phyloP scores from a whole-genome alignment of 2,113 vertebrate genomes.

The Oncorhynchus gorbuscha region DNA sequence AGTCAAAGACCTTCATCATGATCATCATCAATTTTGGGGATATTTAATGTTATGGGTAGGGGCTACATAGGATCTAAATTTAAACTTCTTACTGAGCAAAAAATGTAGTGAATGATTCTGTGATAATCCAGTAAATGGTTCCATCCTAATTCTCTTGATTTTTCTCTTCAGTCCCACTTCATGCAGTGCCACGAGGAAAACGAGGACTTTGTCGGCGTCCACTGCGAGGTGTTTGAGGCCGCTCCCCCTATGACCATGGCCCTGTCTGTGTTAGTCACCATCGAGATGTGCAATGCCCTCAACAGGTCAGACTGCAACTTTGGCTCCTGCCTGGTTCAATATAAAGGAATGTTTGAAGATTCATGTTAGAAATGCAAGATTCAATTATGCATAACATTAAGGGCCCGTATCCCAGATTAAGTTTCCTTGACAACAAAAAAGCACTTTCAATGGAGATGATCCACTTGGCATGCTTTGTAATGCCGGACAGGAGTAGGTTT shows the following conservation, averaged over 20 bases:
- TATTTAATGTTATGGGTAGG: too few species aligned
- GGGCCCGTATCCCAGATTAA: background rate
- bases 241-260: constrained; percentile 94
- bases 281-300: constrained; percentile 95
- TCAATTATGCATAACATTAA: background rate
- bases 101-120: background rate
- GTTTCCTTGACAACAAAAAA: background rate
- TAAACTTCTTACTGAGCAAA: too few species aligned
- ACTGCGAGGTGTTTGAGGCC: constrained; percentile 87
- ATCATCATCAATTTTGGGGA: too few species aligned
- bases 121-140: background rate
- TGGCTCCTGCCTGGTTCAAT: background rate
- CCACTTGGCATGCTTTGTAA: too few species aligned
- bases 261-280: constrained; percentile 91
- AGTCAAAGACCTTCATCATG: too few species aligned
- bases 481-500: too few species aligned
- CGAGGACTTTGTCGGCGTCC: constrained; percentile 76
- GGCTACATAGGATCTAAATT: too few species aligned
- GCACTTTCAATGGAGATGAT: background rate
- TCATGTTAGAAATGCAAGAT: background rate
- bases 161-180: constrained; percentile 82
- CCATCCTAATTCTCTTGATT: background rate
- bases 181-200: constrained; percentile 88
- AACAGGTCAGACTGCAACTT: constrained; percentile 78
- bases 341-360: background rate